Base-by-base conservation (phyloP, 1,140 invertebrate species). In the Drosophila novamexicana region DNA sequence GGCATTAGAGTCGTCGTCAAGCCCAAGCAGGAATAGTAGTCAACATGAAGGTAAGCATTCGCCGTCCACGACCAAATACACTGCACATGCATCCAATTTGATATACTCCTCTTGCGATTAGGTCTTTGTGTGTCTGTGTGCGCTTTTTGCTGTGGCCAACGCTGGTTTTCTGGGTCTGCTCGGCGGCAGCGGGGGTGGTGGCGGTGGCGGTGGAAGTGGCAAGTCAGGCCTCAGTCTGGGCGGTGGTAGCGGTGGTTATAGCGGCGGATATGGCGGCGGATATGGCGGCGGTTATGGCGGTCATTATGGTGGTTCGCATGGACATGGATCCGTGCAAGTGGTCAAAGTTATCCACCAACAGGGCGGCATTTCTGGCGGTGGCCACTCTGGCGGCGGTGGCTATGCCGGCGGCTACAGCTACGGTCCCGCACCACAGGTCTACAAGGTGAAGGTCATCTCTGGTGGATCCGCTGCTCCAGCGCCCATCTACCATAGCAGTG, bases 101-200 rank as follows among this genome's bases (percentile, higher is more conserved):
- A 29, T 34, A 57, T 10, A 16, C 1, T 0, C 47, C 44, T 39
- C 16, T n/a, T 37, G 14, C n/a, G 3, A 7, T 2, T 47, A 91
- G 89, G 77, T 91, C 65, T 91, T 91, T 61, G 83, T 91, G 37
- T 91, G 83, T 58, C 52, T 91, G 73, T 88, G 78, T 79, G 88
- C 88, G 47, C 75, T 91, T 12, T 79, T 91, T 40, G 88, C 89
- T 59, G 82, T 85, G 70, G 83, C 89, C 29, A 91, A 91, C 50
- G 89, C 88, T 14, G 89, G 89, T 18, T 79, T 88, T 61, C 68
- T 91, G 56, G 81, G 81, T 50, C 72, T 91, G n/a, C 56, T 86
- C 4, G 81, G 81, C 0, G 74, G 74, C 6, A 73, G 81, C 1
- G 77, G 81, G 0, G 79, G 79, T 0, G 80, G 77, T 1, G 66